Evolutionary conservation across 2,797 vertebrate species (phyloP).

Genomic region (Meriones psammophilus): DNA sequence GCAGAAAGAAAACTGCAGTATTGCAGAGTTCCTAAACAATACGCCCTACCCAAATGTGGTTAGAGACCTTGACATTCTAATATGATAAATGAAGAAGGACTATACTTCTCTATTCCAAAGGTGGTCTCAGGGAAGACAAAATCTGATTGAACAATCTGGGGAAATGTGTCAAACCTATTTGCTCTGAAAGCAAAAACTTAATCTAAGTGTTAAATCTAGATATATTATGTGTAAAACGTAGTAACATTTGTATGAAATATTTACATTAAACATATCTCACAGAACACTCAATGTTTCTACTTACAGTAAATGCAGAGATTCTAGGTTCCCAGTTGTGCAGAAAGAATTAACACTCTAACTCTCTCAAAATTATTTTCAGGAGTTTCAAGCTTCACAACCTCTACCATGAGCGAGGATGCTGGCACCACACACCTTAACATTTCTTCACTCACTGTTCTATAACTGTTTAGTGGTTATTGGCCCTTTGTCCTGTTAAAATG

Average conservation of each 20-base stretch:
- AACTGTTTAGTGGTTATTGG: not conserved
- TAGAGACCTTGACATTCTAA: slow-evolving; percentile 50
- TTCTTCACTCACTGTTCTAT: not conserved
- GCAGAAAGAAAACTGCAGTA: slow-evolving; percentile 59
- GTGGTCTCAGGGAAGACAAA: not conserved
- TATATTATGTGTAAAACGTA: not conserved
- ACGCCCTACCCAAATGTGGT: not conserved
- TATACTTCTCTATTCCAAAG: slow-evolving; percentile 35
- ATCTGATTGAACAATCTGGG: slow-evolving; percentile 30
- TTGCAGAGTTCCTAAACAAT: slow-evolving; percentile 42
- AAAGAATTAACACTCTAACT: not conserved
- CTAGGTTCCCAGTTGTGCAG: not conserved
- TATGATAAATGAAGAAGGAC: slow-evolving; percentile 44
- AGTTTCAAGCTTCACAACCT: not conserved
- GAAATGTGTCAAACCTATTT: slow-evolving; percentile 56
- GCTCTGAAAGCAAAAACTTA: slow-evolving; percentile 46
- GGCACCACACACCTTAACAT: not conserved
- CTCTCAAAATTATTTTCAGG: slow-evolving; percentile 9
- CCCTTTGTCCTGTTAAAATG: not conserved
- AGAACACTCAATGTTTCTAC: not conserved
- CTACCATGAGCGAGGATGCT: not conserved
- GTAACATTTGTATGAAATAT: slow-evolving; percentile 2
- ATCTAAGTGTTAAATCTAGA: slow-evolving; percentile 29
- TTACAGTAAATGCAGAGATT: not conserved
- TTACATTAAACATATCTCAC: not conserved